These are phyloP conservation scores for Grapholita molesta DNA, from an alignment of 1,140 invertebrate species.

Conservation along the genomic window DNA sequence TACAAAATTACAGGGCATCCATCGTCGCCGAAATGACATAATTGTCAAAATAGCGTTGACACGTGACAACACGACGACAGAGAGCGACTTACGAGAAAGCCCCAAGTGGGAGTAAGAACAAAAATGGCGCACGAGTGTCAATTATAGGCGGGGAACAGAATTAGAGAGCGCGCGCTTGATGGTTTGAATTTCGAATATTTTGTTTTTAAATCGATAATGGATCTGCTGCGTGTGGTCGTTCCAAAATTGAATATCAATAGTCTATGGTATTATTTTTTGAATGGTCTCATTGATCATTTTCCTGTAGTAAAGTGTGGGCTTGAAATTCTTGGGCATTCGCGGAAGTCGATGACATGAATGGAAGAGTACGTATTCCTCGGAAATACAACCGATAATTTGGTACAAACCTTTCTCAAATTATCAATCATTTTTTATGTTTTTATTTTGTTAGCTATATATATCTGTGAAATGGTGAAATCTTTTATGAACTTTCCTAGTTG, in stretches of 20 bases:
- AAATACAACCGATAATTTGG: background rate
- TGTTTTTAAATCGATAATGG: slow-evolving; percentile 74
- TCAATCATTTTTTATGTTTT: background rate
- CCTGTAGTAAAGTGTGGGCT: background rate
- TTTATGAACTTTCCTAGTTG: too few relatives aligned
- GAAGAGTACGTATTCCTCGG: background rate
- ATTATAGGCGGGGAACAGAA: slow-evolving; percentile 76
- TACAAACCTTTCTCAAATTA: too few relatives aligned
- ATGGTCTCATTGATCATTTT: background rate
- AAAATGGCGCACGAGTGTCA: slow-evolving; percentile 62
- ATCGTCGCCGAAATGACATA: slow-evolving; percentile 76
- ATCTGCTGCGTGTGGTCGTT: slow-evolving; percentile 69
- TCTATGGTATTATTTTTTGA: slow-evolving; percentile 57
- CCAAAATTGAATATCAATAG: slow-evolving; percentile 71
- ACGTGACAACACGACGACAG: slow-evolving; percentile 63
- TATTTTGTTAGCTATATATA: too few relatives aligned
- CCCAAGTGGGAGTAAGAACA: slow-evolving; percentile 35
- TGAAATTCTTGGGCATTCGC: background rate
- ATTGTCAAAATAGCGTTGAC: slow-evolving; percentile 75
- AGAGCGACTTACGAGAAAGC: slow-evolving; percentile 33
- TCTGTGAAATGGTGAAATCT: too few relatives aligned
- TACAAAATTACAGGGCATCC: slow-evolving; percentile 69
- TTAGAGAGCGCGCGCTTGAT: slow-evolving; percentile 68
- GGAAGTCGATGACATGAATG: background rate
- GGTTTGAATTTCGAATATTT: slow-evolving; percentile 66